Percentiles rank a stretch among this genome's conserved stretches.
phyloP scores from a whole-genome alignment of 1,140 invertebrate genomes.

The Coboldia fuscipes region DNA sequence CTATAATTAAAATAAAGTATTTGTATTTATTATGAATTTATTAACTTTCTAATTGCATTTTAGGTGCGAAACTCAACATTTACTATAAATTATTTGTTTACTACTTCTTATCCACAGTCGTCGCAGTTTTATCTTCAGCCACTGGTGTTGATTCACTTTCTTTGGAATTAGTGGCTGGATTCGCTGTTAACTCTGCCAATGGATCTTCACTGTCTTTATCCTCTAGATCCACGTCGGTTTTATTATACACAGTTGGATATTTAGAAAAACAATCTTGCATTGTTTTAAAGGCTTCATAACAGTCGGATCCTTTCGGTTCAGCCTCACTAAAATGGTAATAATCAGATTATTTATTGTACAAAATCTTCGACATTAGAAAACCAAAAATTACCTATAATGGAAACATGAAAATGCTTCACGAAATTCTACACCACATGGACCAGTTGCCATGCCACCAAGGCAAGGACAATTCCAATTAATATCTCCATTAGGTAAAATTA shows the following conservation, averaged over 20 bases:
- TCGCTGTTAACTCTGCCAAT: too few species aligned
- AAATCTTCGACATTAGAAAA: background rate
- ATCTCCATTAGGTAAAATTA: slow-evolving; percentile 67
- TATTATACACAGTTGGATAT: slow-evolving; percentile 72
- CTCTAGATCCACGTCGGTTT: slow-evolving; percentile 28
- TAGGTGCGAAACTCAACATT: too few species aligned
- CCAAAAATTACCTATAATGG: slow-evolving; percentile 39
- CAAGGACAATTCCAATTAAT: slow-evolving; percentile 97
- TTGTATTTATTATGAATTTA: too few species aligned
- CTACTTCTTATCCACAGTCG: too few species aligned
- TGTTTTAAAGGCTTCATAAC: slow-evolving; percentile 67
- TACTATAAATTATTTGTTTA: too few species aligned
- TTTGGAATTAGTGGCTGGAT: too few species aligned
- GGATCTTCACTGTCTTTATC: slow-evolving; percentile 18
- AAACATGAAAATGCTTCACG: slow-evolving; percentile 88
- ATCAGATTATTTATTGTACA: background rate
- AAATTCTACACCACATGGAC: slow-evolving; percentile 84
- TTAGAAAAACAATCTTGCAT: slow-evolving; percentile 87
- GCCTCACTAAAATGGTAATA: slow-evolving; percentile 23
- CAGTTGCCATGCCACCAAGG: slow-evolving; percentile 84
- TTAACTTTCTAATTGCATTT: too few species aligned
- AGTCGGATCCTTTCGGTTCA: slow-evolving; percentile 73
- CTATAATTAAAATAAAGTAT: too few species aligned
- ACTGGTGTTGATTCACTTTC: too few species aligned
- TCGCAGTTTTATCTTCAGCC: too few species aligned